A percentile compares a stretch with the other conserved stretches of the same genome.
Evolutionary conservation across 1,140 invertebrate species (phyloP).

Genomic region (Bombus haemorrhoidalis): DNA sequence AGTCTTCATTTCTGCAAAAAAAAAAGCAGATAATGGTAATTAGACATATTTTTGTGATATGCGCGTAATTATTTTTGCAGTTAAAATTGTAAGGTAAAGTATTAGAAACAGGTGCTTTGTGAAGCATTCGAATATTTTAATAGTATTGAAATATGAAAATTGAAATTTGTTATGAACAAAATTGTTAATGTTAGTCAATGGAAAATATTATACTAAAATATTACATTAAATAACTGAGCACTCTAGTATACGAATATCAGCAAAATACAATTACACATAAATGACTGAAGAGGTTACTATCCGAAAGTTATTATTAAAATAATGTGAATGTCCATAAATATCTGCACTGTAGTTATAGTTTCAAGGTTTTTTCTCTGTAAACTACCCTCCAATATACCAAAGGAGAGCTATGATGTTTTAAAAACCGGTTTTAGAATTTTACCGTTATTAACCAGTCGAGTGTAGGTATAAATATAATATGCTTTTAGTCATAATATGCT

Average conservation of each 20-base stretch:
- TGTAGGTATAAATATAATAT: background rate
- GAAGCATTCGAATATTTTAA: no score
- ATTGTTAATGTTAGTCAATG: no score
- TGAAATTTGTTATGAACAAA: no score
- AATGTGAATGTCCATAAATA: background rate
- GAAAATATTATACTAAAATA: no score
- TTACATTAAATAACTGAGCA: no score
- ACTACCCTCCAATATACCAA: background rate
- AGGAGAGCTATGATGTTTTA: background rate
- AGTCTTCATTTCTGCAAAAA: background rate
- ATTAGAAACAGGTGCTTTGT: no score
- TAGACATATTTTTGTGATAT: background rate
- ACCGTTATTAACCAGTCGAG: background rate
- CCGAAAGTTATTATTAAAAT: no score
- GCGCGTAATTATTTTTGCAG: background rate
- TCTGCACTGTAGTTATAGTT: background rate
- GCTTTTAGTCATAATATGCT: no score
- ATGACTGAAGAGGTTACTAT: no score
- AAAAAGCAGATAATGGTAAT: background rate
- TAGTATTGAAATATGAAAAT: no score
- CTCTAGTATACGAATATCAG: no score
- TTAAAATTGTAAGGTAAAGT: background rate
- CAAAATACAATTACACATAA: no score
- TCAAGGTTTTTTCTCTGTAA: background rate
- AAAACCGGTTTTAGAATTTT: constrained; percentile 15